These are phyloP conservation scores for Ischnura elegans DNA, from an alignment of 2,888 invertebrate species.

Conservation along the genomic window DNA sequence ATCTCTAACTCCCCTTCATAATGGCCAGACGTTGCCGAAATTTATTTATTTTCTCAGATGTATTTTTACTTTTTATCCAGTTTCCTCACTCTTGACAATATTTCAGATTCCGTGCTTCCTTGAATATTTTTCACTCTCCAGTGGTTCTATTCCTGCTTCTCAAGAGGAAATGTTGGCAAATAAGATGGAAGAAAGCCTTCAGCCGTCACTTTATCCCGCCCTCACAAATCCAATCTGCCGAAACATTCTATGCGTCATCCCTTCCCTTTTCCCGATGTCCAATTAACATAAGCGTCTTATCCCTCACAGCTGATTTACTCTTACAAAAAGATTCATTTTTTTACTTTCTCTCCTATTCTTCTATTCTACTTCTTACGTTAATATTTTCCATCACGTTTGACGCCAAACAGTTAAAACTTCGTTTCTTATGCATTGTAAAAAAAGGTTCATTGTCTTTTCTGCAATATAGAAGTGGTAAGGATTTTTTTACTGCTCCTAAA, in stretches of 20 bases:
- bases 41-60: slow-evolving; percentile 38
- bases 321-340: not conserved
- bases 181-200: not conserved
- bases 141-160: not conserved
- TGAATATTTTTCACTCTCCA: not conserved
- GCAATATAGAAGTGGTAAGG: too few relatives aligned
- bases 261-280: too few relatives aligned
- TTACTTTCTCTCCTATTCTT: too few relatives aligned
- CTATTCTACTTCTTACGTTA: too few relatives aligned
- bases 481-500: too few relatives aligned
- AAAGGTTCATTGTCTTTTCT: too few relatives aligned
- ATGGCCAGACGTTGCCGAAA: not conserved
- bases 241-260: not conserved
- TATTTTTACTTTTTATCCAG: not conserved
- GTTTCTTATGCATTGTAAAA: too few relatives aligned
- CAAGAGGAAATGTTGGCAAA: not conserved
- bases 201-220: not conserved
- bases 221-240: not conserved
- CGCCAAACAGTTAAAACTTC: too few relatives aligned
- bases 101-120: not conserved
- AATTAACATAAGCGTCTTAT: not conserved
- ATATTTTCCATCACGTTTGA: too few relatives aligned
- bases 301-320: not conserved
- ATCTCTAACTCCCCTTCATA: not conserved
- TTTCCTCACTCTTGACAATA: not conserved